A percentile compares a stretch with the other conserved stretches of the same genome.
These are phyloP conservation scores for Eubucco bourcierii DNA, from an alignment of 2,113 vertebrate species.

Conservation along the genomic window DNA sequence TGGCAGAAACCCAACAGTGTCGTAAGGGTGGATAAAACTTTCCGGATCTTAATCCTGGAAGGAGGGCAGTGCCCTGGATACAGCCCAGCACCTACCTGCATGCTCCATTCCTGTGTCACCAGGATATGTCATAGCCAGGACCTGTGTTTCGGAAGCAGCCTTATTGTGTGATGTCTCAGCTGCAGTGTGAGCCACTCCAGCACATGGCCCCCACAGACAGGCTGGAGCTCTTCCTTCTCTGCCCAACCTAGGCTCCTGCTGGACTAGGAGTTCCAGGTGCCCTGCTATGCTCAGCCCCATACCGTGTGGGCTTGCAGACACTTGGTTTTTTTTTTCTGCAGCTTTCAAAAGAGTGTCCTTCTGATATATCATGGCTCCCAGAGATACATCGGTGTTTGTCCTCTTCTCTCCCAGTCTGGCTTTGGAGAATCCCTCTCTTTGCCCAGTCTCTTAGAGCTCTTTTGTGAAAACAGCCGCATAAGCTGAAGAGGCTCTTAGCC, in stretches of 20 bases:
- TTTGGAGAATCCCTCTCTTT: neutral
- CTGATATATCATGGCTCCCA: neutral
- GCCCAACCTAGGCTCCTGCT: rapidly evolving
- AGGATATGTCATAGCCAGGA: neutral
- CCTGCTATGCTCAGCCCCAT: rapidly evolving
- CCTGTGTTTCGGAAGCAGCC: neutral
- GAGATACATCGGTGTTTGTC: neutral
- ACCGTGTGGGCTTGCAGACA: neutral
- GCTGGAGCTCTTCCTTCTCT: neutral
- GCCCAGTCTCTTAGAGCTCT: neutral
- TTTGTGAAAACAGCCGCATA: neutral
- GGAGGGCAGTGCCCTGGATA: neutral
- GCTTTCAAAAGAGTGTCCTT: neutral
- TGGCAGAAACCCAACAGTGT: neutral
- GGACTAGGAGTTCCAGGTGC: neutral
- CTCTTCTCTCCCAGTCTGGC: neutral
- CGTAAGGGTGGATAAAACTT: neutral
- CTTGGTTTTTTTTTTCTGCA: neutral
- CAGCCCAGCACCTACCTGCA: neutral
- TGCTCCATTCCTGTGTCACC: neutral
- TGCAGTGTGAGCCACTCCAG: neutral
- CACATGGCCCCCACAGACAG: rapidly evolving
- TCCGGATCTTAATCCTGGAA: neutral
- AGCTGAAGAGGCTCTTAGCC: neutral
- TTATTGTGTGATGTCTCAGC: neutral